phyloP scores from a whole-genome alignment of 2,888 invertebrate species.

The Smittia sp. region DNA sequence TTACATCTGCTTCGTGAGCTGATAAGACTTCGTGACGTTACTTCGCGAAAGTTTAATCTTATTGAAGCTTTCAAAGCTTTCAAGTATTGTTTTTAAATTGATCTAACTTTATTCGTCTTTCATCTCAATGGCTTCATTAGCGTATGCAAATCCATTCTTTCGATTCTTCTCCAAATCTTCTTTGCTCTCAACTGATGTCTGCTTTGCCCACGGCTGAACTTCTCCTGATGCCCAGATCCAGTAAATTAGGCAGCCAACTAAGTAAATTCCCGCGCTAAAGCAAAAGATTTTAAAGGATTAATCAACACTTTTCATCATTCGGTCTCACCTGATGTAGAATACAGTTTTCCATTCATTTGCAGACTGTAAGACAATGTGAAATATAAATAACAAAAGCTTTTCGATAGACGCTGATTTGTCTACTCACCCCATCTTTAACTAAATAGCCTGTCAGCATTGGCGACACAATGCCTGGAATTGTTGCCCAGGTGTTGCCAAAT shows the following conservation, averaged over 20 bases:
- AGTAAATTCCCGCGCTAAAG: slow-evolving; percentile 72
- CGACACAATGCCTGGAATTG: slow-evolving; percentile 87
- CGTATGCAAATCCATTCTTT: slow-evolving; percentile 46
- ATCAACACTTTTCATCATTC: too few species aligned
- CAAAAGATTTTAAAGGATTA: too few species aligned
- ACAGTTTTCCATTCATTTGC: slow-evolving; percentile 80
- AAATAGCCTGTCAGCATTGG: slow-evolving; percentile 78
- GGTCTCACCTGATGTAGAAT: slow-evolving; percentile 66
- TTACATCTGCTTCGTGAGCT: too few species aligned
- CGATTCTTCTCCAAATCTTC: slow-evolving; percentile 54
- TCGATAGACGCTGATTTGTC: not conserved
- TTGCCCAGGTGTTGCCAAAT: slow-evolving; percentile 85
- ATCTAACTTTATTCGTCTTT: slow-evolving; percentile 46
- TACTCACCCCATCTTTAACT: slow-evolving; percentile 66
- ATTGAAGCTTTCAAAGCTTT: too few species aligned
- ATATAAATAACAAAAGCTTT: slow-evolving; percentile 1
- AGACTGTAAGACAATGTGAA: slow-evolving; percentile 56
- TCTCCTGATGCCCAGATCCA: slow-evolving; percentile 78
- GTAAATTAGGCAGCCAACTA: slow-evolving; percentile 81
- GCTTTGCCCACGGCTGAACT: slow-evolving; percentile 73
- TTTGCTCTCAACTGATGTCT: slow-evolving; percentile 51
- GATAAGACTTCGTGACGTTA: too few species aligned
- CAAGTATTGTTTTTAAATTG: too few species aligned
- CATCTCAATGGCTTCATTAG: slow-evolving; percentile 51
- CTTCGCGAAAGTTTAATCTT: too few species aligned